Evolutionary conservation across 1,140 invertebrate species (phyloP), one percentile per base, ranked within the genome.

Genomic region (Heliconius congener): DNA sequence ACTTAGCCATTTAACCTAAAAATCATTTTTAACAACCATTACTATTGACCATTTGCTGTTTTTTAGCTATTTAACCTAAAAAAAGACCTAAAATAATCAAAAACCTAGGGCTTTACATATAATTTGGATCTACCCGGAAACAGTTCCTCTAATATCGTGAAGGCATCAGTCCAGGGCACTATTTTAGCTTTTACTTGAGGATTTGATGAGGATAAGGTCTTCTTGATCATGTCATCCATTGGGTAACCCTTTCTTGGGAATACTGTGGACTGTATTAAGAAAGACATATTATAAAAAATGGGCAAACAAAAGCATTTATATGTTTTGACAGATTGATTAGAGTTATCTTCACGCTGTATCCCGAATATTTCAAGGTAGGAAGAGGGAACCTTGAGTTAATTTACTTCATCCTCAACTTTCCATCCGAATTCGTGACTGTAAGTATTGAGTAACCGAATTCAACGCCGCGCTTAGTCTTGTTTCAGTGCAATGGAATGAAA

Each of bases 161-260:
- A 86, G 55, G 83, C 87, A 80, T 87, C 81, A 8, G 84, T 84
- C 92, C 92, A 94, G 18, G 91, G 90, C 0, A 93, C 87, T 13
- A 94, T 89, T 66, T 86, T 88, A 0, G 91, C 90, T 37, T 84
- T 84, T 6, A 94, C 80, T 16, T 86, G 87, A 1, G 91, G 91
- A 2, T 70, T 80, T 5, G 84, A 74, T 4, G 91, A 85, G 1
- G 86, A 50, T 16, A 89, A 73, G 1, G 87, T 87, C 84, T 91
- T 90, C 83, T 89, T 89, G 9, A 90, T 87, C 8, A 92, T 74
- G 11, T 92, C 87, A 60, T 93, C 86, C 27, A 93, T 81, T 0
- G 91, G 89, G 80, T 87, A 94, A 8, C 91, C 92, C 37, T 85
- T 83, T 5, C 92, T 85, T 0, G 91, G 91, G 72, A 91, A 94